Conservation (phyloP, 2,888 invertebrate species). For the Amaurobius ferox region DNA sequence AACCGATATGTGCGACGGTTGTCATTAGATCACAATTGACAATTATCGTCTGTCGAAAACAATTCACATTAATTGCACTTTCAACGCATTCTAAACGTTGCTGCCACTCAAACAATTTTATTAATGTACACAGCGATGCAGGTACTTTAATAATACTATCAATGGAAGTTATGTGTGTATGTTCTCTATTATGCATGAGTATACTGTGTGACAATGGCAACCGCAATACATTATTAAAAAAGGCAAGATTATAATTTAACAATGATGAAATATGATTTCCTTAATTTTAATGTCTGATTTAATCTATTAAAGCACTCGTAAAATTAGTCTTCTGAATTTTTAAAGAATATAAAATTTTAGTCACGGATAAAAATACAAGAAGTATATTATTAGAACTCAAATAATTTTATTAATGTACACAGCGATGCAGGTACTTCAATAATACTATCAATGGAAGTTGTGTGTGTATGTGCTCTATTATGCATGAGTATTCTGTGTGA, state of each 20-base stretch:
- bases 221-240: too few relatives aligned
- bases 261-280: too few relatives aligned
- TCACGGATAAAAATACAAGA: too few relatives aligned
- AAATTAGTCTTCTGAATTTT: too few relatives aligned
- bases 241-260: too few relatives aligned
- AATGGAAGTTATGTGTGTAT: not conserved
- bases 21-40: too few relatives aligned
- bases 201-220: too few relatives aligned
- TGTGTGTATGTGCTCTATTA: not conserved
- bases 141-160: not conserved
- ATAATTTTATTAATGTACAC: not conserved
- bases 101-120: slow-evolving; percentile 2
- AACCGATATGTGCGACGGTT: too few relatives aligned
- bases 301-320: too few relatives aligned
- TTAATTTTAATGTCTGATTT: too few relatives aligned
- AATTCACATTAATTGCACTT: not conserved
- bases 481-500: too few relatives aligned
- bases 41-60: not conserved
- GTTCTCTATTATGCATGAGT: not conserved
- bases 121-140: not conserved
- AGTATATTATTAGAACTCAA: not conserved
- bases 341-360: too few relatives aligned
- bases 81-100: not conserved
- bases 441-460: not conserved
- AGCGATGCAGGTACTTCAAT: not conserved